Evolutionary conservation across 2,888 invertebrate species (phyloP).

Genomic region (Cylloceria caligata): DNA sequence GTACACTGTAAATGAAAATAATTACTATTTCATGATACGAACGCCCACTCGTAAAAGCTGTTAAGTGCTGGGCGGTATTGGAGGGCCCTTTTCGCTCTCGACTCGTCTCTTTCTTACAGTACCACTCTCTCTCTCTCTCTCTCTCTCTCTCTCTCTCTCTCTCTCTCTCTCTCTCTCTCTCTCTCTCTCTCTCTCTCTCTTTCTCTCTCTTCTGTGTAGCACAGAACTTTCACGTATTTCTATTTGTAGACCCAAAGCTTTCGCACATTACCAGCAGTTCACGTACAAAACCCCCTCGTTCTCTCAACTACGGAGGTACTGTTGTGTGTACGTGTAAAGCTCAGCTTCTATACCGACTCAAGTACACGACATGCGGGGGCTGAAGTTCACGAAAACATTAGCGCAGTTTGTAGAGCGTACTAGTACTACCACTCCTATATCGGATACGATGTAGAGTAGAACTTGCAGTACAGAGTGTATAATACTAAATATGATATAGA

Average conservation of each 20-base stretch:
- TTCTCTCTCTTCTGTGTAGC: neutral
- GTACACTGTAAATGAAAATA: constrained; percentile 64
- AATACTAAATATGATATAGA: constrained; percentile 29
- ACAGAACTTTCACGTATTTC: constrained; percentile 49
- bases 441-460: neutral
- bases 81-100: constrained; percentile 54
- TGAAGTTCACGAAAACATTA: constrained; percentile 34
- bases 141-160: constrained; percentile 6
- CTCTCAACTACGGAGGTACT: constrained; percentile 1
- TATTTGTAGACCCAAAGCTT: constrained; percentile 56
- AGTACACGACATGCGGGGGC: constrained; percentile 12
- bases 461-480: neutral
- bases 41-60: constrained; percentile 69
- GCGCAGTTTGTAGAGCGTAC: constrained; percentile 17
- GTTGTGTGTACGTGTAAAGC: constrained; percentile 12
- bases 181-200: neutral
- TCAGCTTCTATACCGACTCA: neutral
- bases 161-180: constrained; percentile 4
- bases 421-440: neutral
- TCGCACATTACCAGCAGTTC: constrained; percentile 22
- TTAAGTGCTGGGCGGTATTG: constrained; percentile 71
- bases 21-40: constrained; percentile 68
- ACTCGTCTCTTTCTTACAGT: constrained; percentile 1
- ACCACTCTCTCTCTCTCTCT: constrained; percentile 6
- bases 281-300: constrained; percentile 43